phyloP scores from a whole-genome alignment of 2,113 vertebrate species.

The Pterocles orientalis region DNA sequence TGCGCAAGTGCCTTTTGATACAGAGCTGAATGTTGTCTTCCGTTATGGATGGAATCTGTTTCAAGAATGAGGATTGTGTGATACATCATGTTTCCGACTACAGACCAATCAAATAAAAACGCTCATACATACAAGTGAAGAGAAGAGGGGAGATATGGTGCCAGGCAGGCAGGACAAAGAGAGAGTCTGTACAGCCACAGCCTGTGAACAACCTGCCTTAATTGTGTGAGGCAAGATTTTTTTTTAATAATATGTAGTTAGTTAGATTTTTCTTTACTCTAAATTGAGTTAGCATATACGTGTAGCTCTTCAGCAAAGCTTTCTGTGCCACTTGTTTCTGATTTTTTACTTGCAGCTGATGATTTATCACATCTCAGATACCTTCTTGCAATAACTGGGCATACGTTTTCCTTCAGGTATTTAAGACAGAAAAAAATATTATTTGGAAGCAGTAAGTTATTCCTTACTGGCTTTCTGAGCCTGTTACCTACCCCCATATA shows the following conservation, averaged over 20 bases:
- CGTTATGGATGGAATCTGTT: not conserved
- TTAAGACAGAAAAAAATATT: not conserved
- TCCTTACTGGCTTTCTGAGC: not conserved
- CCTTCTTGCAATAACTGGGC: not conserved
- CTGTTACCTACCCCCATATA: not conserved
- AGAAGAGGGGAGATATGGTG: not conserved
- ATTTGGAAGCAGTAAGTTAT: not conserved
- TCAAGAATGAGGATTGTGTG: slow-evolving; percentile 5
- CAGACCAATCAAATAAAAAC: not conserved
- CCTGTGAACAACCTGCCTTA: not conserved
- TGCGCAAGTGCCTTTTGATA: slow-evolving; percentile 12
- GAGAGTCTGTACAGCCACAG: not conserved
- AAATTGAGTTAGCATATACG: not conserved
- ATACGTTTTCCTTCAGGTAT: not conserved
- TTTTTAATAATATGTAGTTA: not conserved
- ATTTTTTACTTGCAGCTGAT: not conserved
- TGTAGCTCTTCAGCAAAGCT: not conserved
- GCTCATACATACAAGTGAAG: not conserved
- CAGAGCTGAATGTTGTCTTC: slow-evolving; percentile 45
- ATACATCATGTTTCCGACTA: not conserved
- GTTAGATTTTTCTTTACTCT: not conserved
- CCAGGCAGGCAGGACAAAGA: not conserved
- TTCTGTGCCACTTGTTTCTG: not conserved
- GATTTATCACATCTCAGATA: not conserved
- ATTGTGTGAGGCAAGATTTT: not conserved